phyloP scores from a whole-genome alignment of 1,140 invertebrate species.

The Drosophila carrolli region DNA sequence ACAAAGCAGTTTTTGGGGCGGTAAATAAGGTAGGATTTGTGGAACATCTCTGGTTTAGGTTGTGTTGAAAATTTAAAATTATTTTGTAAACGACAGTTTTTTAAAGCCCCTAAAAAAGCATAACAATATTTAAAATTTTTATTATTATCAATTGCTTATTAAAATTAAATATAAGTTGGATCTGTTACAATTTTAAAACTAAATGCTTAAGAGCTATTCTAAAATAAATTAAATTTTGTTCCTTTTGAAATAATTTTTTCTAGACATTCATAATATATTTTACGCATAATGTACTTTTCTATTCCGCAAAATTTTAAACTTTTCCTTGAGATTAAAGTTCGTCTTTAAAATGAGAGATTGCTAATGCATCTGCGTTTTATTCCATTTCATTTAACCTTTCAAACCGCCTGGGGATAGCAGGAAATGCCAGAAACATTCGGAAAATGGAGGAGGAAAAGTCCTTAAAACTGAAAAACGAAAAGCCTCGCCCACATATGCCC shows the following conservation, averaged over 20 bases:
- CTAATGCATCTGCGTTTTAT: constrained; percentile 10
- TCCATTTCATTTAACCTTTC: constrained; percentile 56
- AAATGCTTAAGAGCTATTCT: no score
- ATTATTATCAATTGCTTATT: no score
- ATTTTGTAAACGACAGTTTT: no score
- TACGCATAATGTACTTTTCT: no score
- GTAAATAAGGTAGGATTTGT: constrained; percentile 3
- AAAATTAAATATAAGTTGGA: no score
- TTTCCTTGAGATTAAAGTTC: not conserved
- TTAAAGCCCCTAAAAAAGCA: no score
- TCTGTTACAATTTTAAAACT: no score
- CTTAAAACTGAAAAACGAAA: constrained; percentile 45
- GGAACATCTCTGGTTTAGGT: not conserved
- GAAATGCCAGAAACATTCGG: constrained; percentile 54
- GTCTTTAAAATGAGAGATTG: constrained; percentile 1
- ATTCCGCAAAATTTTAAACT: not conserved
- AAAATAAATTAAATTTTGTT: no score
- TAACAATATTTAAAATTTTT: no score
- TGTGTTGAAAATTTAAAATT: not conserved
- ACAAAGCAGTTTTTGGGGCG: constrained; percentile 18
- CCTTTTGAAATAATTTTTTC: no score
- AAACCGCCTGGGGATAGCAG: constrained; percentile 26
- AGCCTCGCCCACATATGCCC: constrained; percentile 71
- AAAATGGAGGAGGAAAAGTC: constrained; percentile 34
- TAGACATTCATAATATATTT: no score